A percentile compares a stretch with the other conserved stretches of the same genome.
Conservation (phyloP, 2,797 vertebrate species). For the Danio aesculapii region DNA sequence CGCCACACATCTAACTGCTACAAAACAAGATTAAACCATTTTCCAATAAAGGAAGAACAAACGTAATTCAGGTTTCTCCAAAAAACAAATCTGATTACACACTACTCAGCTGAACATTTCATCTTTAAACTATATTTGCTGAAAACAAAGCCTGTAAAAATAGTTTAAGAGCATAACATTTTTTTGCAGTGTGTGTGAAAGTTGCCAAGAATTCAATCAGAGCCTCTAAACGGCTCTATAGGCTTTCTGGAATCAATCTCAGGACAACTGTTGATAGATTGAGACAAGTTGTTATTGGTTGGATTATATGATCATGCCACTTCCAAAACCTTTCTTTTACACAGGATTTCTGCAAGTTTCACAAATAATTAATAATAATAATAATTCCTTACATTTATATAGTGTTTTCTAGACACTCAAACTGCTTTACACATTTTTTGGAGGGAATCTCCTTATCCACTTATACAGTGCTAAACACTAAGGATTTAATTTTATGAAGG, state of each 20-base stretch:
- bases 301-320: background rate
- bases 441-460: too few relatives aligned
- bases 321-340: background rate
- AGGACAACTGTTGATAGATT: background rate
- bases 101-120: background rate
- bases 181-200: background rate
- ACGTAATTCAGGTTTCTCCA: background rate
- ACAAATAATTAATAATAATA: too few relatives aligned
- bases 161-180: background rate
- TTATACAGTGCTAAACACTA: too few relatives aligned
- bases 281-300: background rate
- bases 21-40: background rate
- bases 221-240: background rate
- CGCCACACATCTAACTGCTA: background rate
- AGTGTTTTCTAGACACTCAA: too few relatives aligned
- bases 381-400: too few relatives aligned
- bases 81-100: background rate
- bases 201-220: background rate
- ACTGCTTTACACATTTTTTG: too few relatives aligned
- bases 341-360: too few relatives aligned
- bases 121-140: background rate
- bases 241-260: background rate
- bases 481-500: too few relatives aligned
- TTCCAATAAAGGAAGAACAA: background rate
- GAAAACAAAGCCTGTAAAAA: background rate